These are phyloP conservation scores for Drosophila oshimai DNA, from an alignment of 1,140 invertebrate species.

Conservation along the genomic window DNA sequence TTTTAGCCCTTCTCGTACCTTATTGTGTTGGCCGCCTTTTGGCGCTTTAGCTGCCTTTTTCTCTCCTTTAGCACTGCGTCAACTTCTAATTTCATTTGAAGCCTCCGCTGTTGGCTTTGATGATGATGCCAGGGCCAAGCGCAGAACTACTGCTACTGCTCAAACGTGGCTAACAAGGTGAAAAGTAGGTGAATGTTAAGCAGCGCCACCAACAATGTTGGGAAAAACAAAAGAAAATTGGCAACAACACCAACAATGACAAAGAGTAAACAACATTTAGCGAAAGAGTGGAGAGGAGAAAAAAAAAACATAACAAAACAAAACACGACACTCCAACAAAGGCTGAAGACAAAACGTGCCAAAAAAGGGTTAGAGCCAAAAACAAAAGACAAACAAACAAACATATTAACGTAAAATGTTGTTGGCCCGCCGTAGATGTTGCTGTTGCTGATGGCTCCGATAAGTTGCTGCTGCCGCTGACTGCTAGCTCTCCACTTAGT, in stretches of 20 bases:
- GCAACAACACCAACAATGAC: slow-evolving; percentile 68
- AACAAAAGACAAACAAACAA: slow-evolving; percentile 73
- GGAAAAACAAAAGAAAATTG: slow-evolving; percentile 69
- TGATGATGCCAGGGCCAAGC: slow-evolving; percentile 70
- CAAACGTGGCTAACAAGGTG: slow-evolving; percentile 67
- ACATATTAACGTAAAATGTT: slow-evolving; percentile 76
- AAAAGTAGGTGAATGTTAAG: slow-evolving; percentile 81
- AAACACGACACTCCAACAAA: slow-evolving; percentile 13
- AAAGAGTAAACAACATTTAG: slow-evolving; percentile 79
- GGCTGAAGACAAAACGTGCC: slow-evolving; percentile 35
- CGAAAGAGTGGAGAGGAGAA: slow-evolving; percentile 28
- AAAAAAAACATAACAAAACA: too few relatives aligned
- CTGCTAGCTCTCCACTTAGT: neutral
- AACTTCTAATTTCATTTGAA: slow-evolving; percentile 79
- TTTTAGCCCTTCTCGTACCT: slow-evolving; percentile 29
- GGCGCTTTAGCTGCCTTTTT: slow-evolving; percentile 22
- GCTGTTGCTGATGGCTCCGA: slow-evolving; percentile 26
- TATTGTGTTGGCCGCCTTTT: slow-evolving; percentile 38
- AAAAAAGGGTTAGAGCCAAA: slow-evolving; percentile 55
- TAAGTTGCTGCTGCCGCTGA: slow-evolving; percentile 35
- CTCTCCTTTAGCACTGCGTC: slow-evolving; percentile 59
- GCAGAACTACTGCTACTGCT: slow-evolving; percentile 43
- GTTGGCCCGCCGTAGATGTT: slow-evolving; percentile 32
- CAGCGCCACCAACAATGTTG: slow-evolving; percentile 55
- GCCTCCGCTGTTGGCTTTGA: slow-evolving; percentile 61